Evolutionary conservation across 2,888 invertebrate species (phyloP), one percentile per base, ranked within the genome.

Genomic region (Tetragonisca angustula): DNA sequence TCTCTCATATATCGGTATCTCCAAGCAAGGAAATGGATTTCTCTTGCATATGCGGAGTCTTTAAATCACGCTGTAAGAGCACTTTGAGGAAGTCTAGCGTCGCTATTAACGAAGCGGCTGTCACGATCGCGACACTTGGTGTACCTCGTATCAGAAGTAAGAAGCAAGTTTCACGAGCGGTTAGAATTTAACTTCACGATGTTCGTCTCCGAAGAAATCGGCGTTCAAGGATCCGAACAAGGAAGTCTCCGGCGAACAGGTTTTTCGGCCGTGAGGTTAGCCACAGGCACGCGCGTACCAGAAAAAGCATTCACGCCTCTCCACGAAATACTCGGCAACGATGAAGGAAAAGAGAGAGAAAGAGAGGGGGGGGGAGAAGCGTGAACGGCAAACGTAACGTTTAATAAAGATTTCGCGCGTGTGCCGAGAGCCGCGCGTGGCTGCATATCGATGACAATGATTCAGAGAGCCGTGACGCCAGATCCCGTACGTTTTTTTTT

Each of bases 401-500:
- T 89, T 87, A 87, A 91, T 88, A 83, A 74, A 69, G 52, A 67
- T 64, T 74, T 82, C 69, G 75, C 75, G 77, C 83, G 73, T 83
- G 76, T 76, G 76, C 81, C 64, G 84, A 19, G 81, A 76, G 68
- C 83, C 81, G 79, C 87, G 87, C 86, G 87, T 85, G 87, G 81
- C 77, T 81, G 85, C 85, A 79, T 90, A 89, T 90, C 89, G 91
- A 91, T 89, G 84, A 88, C 90, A 85, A 86, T 90, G 87, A 91
- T 89, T 90, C 87, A 88, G 80, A 59, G 15, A 86, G 62, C 59
- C 68, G 43, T 56, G 64, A 76, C 76, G 69, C 59, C 70, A 6
- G 56, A 64, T 61, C 32, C 69, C 54, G 59, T 19, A 54, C 24
- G 70, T 76, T 67, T 61, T 61, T n/a, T n/a, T n/a, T n/a, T n/a